phyloP scores from a whole-genome alignment of 2,797 vertebrate genomes.

The Chiloscyllium punctatum region DNA sequence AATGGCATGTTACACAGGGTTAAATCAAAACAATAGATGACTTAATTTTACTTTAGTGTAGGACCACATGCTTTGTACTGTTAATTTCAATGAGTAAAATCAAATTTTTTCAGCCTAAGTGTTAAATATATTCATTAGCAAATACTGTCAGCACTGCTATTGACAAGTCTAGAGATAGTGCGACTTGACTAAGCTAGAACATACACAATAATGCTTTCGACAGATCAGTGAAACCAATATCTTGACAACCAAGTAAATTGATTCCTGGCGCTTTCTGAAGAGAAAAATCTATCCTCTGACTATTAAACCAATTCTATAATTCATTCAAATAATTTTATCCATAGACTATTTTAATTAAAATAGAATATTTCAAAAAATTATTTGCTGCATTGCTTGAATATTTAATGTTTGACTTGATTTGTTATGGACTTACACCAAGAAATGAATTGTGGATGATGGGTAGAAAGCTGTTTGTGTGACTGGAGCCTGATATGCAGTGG shows the following conservation, averaged over 20 bases:
- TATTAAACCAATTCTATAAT: background rate
- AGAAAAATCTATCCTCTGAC: background rate
- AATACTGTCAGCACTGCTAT: background rate
- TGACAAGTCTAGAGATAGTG: background rate
- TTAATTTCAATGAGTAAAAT: background rate
- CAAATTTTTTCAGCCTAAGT: background rate
- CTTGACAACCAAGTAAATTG: background rate
- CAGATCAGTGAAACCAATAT: constrained; percentile 2
- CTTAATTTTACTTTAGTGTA: background rate
- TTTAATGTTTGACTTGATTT: background rate
- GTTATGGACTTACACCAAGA: background rate
- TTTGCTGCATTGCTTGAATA: background rate
- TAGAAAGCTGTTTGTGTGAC: no score
- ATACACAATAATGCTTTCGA: background rate
- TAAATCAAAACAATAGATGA: background rate
- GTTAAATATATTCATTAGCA: background rate
- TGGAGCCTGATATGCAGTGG: no score
- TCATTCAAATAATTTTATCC: background rate
- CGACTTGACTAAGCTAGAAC: background rate
- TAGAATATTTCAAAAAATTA: background rate
- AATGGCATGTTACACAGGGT: background rate
- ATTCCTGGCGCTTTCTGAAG: background rate
- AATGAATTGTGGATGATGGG: background rate
- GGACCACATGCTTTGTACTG: background rate
- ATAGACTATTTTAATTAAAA: background rate